phyloP scores from a whole-genome alignment of 1,140 invertebrate species.

The Psix sp. region DNA sequence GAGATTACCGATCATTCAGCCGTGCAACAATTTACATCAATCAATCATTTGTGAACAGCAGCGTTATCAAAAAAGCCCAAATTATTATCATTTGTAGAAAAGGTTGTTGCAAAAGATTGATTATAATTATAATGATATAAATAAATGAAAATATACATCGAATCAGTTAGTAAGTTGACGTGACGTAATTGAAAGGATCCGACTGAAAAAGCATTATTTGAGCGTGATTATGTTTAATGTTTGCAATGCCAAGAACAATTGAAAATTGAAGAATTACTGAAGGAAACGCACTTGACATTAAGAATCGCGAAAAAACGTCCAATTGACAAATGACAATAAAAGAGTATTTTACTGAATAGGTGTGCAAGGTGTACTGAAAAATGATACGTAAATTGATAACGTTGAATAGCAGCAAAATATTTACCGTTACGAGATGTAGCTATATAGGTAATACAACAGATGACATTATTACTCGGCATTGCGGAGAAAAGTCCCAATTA shows the following conservation, averaged over 20 bases:
- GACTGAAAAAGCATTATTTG: too few relatives aligned
- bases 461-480: slow-evolving; percentile 48
- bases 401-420: slow-evolving; percentile 41
- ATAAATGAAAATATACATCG: too few relatives aligned
- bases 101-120: too few relatives aligned
- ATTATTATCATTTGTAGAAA: too few relatives aligned
- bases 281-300: too few relatives aligned
- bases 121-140: too few relatives aligned
- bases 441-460: slow-evolving; percentile 46
- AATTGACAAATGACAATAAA: slow-evolving; percentile 8
- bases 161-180: too few relatives aligned
- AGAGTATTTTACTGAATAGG: neutral
- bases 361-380: slow-evolving; percentile 35
- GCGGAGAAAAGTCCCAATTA: slow-evolving; percentile 47
- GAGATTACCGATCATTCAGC: neutral
- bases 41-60: slow-evolving; percentile 8
- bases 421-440: slow-evolving; percentile 52
- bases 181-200: too few relatives aligned
- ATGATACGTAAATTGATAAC: slow-evolving; percentile 23
- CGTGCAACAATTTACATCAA: neutral
- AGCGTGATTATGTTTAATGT: too few relatives aligned
- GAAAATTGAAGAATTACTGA: too few relatives aligned
- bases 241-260: too few relatives aligned
- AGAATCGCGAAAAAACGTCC: neutral
- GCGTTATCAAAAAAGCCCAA: too few relatives aligned